Conservation (phyloP, 2,797 vertebrate genomes). For the Synanceia verrucosa region DNA sequence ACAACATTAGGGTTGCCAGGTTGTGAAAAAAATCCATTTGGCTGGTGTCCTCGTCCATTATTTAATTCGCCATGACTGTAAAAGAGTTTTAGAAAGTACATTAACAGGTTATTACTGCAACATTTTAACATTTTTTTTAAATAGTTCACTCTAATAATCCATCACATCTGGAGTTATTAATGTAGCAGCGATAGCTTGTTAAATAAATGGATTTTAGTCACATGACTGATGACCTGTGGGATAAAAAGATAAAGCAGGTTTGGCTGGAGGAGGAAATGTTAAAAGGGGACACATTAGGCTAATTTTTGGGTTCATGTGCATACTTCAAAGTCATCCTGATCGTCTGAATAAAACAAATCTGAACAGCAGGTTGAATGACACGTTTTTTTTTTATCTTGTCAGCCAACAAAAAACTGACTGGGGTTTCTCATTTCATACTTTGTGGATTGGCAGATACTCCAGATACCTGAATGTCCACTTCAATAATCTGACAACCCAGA, state of each 20-base stretch:
- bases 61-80: not conserved
- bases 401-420: too few species aligned
- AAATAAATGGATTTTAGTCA: slow-evolving; percentile 7
- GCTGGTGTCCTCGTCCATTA: not conserved
- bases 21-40: not conserved
- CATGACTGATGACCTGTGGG: slow-evolving; percentile 1
- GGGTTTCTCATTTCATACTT: too few species aligned
- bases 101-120: slow-evolving; percentile 2
- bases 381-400: too few species aligned
- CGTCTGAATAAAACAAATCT: too few species aligned
- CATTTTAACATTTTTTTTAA: slow-evolving; percentile 3
- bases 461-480: too few species aligned
- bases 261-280: not conserved
- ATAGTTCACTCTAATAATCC: not conserved
- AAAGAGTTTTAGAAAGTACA: not conserved
- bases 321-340: too few species aligned
- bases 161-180: slow-evolving; percentile 2
- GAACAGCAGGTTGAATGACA: too few species aligned
- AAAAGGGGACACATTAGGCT: not conserved
- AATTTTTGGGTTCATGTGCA: not conserved
- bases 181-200: not conserved
- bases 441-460: too few species aligned
- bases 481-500: not conserved
- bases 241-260: not conserved
- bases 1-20: not conserved